Evolutionary conservation across 2,888 invertebrate genomes (phyloP).

Genomic region (Pachycephus smyrnensis): DNA sequence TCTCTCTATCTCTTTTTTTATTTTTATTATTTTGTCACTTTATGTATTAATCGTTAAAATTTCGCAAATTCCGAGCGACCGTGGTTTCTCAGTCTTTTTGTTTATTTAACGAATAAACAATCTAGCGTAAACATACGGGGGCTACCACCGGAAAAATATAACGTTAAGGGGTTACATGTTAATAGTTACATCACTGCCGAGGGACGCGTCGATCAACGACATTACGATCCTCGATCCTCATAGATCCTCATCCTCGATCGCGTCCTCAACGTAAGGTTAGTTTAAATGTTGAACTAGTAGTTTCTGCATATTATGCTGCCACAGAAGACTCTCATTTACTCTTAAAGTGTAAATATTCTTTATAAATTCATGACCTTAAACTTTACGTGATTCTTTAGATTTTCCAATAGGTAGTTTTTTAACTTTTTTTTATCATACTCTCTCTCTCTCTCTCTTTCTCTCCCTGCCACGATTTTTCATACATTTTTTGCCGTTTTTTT

Average conservation of each 20-base stretch:
- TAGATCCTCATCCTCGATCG: constrained; percentile 7
- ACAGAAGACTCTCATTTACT: constrained; percentile 52
- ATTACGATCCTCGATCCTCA: constrained; percentile 27
- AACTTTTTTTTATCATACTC: constrained; percentile 27
- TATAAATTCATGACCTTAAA: constrained; percentile 62
- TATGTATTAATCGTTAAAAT: no score
- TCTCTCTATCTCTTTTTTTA: constrained; percentile 1
- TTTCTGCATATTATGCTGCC: constrained; percentile 59
- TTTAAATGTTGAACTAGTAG: constrained; percentile 61
- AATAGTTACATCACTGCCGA: constrained; percentile 66
- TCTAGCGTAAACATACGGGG: constrained; percentile 33
- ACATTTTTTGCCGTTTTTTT: constrained; percentile 16
- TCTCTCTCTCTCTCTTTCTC: constrained; percentile 28
- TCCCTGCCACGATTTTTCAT: neutral
- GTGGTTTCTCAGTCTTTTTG: constrained; percentile 6
- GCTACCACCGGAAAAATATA: constrained; percentile 64
- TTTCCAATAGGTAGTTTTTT: constrained; percentile 40
- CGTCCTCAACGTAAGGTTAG: constrained; percentile 56
- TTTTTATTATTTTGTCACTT: constrained; percentile 15
- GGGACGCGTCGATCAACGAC: constrained; percentile 28
- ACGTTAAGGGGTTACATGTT: constrained; percentile 63
- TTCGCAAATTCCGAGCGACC: neutral
- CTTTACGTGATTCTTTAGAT: constrained; percentile 50
- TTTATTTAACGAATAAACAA: neutral
- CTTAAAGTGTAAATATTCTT: constrained; percentile 59